phyloP scores from a whole-genome alignment of 2,797 vertebrate species.

The Mus spretus region DNA sequence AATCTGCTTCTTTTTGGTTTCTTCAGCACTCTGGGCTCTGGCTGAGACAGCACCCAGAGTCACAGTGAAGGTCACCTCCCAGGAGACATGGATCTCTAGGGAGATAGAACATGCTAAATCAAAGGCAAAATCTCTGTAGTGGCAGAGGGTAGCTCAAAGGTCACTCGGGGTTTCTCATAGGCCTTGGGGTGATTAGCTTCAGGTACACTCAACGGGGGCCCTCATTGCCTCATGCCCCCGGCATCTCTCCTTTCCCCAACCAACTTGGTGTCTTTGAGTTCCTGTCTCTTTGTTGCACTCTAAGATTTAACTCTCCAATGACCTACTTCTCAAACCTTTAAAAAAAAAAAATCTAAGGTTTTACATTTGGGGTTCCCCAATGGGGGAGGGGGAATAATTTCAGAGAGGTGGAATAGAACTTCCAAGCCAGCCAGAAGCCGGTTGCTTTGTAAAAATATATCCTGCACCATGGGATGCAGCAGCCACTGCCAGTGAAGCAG shows the following conservation, averaged over 20 bases:
- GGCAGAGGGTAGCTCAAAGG: neutral
- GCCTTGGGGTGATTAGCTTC: no score
- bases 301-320: neutral
- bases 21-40: neutral
- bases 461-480: neutral
- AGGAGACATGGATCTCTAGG: fast-evolving
- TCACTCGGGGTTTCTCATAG: fast-evolving
- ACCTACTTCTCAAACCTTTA: neutral
- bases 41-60: neutral
- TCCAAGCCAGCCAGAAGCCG: neutral
- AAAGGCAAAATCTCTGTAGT: fast-evolving
- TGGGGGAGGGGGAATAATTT: neutral
- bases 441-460: no score
- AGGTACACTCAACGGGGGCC: neutral
- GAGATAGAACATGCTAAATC: neutral
- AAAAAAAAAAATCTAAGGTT: neutral
- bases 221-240: fast-evolving
- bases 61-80: neutral
- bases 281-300: neutral
- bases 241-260: neutral
- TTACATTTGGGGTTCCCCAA: neutral
- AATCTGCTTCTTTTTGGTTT: neutral
- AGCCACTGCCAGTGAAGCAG: constrained; percentile 20
- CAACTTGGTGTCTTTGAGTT: neutral
- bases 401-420: neutral